Evolutionary conservation across 2,113 vertebrate species (phyloP).

Genomic region (Chelonoidis abingdonii): DNA sequence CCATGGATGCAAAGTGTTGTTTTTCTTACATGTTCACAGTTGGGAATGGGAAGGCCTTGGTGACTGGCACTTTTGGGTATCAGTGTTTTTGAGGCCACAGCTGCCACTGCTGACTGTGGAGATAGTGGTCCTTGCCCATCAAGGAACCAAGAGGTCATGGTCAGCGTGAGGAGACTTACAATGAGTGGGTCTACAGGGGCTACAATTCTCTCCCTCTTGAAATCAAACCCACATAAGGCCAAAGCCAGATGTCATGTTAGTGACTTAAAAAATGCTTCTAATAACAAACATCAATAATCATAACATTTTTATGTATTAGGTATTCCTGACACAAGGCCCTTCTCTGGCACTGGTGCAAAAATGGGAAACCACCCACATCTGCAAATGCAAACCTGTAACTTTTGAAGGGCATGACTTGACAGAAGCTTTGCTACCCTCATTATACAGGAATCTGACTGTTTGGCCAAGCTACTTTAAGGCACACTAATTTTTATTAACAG

Average conservation of each 20-base stretch:
- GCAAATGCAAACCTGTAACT: background rate
- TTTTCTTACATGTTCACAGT: accelerated
- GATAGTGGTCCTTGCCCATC: background rate
- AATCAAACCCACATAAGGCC: background rate
- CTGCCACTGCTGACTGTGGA: background rate
- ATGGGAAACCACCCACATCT: constrained; percentile 57
- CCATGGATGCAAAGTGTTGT: accelerated
- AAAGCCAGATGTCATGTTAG: constrained; percentile 6
- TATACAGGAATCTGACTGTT: background rate
- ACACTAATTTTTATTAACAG: background rate
- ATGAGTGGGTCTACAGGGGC: background rate
- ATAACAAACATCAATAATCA: constrained; percentile 61
- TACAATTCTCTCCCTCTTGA: background rate
- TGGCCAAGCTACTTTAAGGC: background rate
- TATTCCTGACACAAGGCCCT: constrained; percentile 37
- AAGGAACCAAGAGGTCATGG: background rate
- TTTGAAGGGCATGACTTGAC: constrained; percentile 42
- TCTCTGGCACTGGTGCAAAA: constrained; percentile 34
- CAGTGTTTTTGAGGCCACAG: background rate
- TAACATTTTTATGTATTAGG: background rate
- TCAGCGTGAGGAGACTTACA: background rate
- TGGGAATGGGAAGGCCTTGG: background rate
- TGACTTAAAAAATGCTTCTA: constrained; percentile 50
- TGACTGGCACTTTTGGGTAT: background rate
- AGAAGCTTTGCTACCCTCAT: background rate